A percentile compares a stretch with the other conserved stretches of the same genome.
Conservation (phyloP, 1,140 invertebrate species). For the Drosophila grimshawi region DNA sequence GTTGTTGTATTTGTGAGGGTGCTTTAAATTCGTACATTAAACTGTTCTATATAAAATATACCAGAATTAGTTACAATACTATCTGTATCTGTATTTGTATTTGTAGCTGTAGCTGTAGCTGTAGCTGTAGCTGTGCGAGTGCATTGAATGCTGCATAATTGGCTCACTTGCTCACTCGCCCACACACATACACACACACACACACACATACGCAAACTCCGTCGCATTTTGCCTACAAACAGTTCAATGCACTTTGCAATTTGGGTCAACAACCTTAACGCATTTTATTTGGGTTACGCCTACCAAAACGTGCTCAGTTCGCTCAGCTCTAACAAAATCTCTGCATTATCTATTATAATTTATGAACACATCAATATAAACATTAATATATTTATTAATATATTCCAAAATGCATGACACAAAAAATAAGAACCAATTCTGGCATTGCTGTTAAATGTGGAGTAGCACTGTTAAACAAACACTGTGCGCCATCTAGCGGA, state of each 20-base stretch:
- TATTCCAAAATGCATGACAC: background rate
- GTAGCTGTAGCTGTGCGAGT: background rate
- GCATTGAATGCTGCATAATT: background rate
- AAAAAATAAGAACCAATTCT: background rate
- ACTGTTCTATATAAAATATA: background rate
- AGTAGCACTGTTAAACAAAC: constrained; percentile 23
- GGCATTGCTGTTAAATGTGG: constrained; percentile 11
- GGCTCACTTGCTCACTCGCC: background rate
- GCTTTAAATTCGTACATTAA: background rate
- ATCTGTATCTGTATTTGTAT: background rate
- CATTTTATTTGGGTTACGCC: constrained; percentile 60
- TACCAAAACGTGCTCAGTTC: background rate
- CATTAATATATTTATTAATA: background rate
- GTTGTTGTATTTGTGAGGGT: background rate
- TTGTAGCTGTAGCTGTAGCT: too few relatives aligned
- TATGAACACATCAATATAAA: too few relatives aligned
- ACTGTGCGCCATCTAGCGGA: constrained; percentile 26
- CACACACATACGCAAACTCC: constrained; percentile 10
- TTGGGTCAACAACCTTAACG: constrained; percentile 79
- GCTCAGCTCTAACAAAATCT: background rate
- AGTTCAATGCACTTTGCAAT: constrained; percentile 83
- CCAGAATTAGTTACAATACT: background rate
- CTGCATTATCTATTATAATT: too few relatives aligned
- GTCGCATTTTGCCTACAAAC: constrained; percentile 44
- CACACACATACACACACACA: constrained; percentile 17